These are phyloP conservation scores for Tipula vernalis DNA, from an alignment of 2,888 invertebrate species.

Conservation along the genomic window DNA sequence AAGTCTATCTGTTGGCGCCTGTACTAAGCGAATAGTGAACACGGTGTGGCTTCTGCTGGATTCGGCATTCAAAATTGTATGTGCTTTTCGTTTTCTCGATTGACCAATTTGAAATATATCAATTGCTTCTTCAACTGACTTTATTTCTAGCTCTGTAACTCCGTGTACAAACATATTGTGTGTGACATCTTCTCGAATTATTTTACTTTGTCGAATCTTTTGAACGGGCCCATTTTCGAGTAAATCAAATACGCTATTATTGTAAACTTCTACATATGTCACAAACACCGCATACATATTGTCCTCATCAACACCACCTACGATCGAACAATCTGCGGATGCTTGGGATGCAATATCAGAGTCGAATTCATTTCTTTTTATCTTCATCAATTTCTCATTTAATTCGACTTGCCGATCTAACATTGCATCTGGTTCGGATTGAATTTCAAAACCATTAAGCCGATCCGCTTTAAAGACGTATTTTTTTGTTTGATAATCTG, in stretches of 20 bases:
- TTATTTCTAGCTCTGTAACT: slow-evolving; percentile 87
- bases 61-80: slow-evolving; percentile 85
- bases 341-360: slow-evolving; percentile 47
- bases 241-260: slow-evolving; percentile 91
- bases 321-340: slow-evolving; percentile 42
- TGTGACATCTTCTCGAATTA: slow-evolving; percentile 73
- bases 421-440: slow-evolving; percentile 79
- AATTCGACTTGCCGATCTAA: slow-evolving; percentile 49
- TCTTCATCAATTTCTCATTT: slow-evolving; percentile 30
- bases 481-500: slow-evolving; percentile 70
- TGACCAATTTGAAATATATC: slow-evolving; percentile 81
- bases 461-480: slow-evolving; percentile 87
- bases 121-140: slow-evolving; percentile 86
- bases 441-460: slow-evolving; percentile 88
- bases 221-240: slow-evolving; percentile 69
- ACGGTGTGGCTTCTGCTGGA: slow-evolving; percentile 95
- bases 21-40: slow-evolving; percentile 87
- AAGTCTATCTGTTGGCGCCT: slow-evolving; percentile 52
- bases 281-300: slow-evolving; percentile 84
- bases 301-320: slow-evolving; percentile 62
- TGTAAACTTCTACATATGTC: slow-evolving; percentile 92
- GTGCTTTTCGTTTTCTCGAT: slow-evolving; percentile 80
- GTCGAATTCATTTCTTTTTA: slow-evolving; percentile 42
- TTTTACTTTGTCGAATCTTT: slow-evolving; percentile 68
- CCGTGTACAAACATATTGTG: slow-evolving; percentile 92